phyloP scores from a whole-genome alignment of 2,797 vertebrate genomes.

The Clarias platycephalus region DNA sequence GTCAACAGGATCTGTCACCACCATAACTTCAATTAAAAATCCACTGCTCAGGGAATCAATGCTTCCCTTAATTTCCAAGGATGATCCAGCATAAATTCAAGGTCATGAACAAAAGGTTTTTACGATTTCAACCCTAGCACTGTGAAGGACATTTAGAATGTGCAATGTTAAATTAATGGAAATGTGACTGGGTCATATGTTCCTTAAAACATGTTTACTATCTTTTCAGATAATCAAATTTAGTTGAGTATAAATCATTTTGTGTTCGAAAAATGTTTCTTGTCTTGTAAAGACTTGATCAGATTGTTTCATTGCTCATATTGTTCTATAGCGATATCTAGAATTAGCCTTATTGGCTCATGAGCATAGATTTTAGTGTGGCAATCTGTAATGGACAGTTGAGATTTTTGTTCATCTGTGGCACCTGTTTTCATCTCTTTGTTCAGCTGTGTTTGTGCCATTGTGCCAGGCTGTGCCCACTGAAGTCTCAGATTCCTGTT shows the following conservation, averaged over 20 bases:
- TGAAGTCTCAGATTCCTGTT: background rate
- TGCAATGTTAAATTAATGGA: background rate
- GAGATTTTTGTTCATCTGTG: background rate
- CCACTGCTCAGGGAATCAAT: constrained; percentile 54
- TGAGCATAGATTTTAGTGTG: background rate
- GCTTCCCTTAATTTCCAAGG: constrained; percentile 59
- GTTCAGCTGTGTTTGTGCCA: background rate
- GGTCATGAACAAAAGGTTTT: constrained; percentile 59
- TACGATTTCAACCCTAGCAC: constrained; percentile 14
- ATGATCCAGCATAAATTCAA: constrained; percentile 55
- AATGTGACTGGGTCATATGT: background rate
- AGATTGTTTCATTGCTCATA: background rate
- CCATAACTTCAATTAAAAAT: constrained; percentile 67
- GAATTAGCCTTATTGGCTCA: background rate
- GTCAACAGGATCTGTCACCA: constrained; percentile 78
- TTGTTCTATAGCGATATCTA: background rate
- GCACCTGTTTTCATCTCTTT: background rate
- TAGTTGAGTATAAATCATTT: background rate
- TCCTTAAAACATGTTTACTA: background rate
- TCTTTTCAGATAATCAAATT: background rate
- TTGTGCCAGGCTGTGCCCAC: background rate
- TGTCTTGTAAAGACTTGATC: background rate
- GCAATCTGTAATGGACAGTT: background rate
- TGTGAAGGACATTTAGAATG: background rate
- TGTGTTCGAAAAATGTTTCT: background rate